These are phyloP conservation scores for Netelia inedita DNA, from an alignment of 2,888 invertebrate species.

Conservation along the genomic window DNA sequence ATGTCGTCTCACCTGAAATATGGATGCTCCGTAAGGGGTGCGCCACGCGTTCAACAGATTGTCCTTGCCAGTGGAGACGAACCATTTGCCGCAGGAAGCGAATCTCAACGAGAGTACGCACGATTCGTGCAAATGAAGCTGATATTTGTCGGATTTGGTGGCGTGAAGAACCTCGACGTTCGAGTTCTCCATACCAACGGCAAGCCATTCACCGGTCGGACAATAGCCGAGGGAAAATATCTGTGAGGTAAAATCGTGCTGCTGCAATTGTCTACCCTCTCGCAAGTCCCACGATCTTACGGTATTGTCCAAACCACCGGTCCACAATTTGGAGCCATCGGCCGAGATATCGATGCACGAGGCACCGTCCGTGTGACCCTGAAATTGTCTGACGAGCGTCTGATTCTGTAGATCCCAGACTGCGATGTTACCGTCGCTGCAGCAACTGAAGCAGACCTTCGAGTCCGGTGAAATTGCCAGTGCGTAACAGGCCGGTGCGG, in stretches of 20 bases:
- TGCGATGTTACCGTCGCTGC: conserved; percentile 99
- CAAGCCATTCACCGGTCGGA: conserved; percentile 98
- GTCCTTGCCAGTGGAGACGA: conserved; percentile 99
- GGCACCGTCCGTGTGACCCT: conserved; percentile 99
- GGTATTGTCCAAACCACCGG: conserved; percentile 98
- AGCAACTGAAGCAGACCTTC: conserved; percentile 99
- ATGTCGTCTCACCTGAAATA: conserved; percentile 94
- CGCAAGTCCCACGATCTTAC: conserved; percentile 98
- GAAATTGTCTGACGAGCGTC: conserved; percentile 95
- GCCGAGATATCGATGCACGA: conserved; percentile 98
- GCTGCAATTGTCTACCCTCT: conserved; percentile 96
- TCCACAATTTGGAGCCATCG: conserved; percentile 96
- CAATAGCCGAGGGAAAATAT: conserved; percentile 96
- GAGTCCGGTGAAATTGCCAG: conserved; percentile 98
- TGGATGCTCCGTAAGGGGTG: conserved; percentile 98
- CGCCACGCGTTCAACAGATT: conserved; percentile 99
- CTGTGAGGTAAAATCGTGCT: conserved; percentile 97
- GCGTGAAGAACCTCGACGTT: conserved; percentile 97
- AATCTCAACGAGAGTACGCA: conserved; percentile 98
- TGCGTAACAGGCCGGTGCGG: conserved; percentile 99
- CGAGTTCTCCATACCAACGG: conserved; percentile 99
- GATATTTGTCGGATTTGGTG: conserved; percentile 97
- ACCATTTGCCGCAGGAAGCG: conserved; percentile 99
- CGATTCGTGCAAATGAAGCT: conserved; percentile 97
- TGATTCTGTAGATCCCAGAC: conserved; percentile 98